Evolutionary conservation across 2,113 vertebrate species (phyloP).

Genomic region (Hippoglossus stenolepis): DNA sequence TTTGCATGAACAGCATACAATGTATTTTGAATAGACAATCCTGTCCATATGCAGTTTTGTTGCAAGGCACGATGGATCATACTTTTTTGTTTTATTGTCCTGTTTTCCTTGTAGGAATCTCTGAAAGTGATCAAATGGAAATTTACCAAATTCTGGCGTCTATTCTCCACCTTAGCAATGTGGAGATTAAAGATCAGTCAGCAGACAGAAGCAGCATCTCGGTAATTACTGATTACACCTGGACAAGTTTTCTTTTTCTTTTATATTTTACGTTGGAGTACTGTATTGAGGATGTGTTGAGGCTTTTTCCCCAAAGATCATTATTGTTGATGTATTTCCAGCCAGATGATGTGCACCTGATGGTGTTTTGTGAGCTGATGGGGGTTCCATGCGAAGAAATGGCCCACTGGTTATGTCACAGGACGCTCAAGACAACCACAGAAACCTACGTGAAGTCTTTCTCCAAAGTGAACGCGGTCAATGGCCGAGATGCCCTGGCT

Average conservation of each 20-base stretch:
- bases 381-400: conserved; percentile 91
- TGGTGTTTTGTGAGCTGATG: conserved; percentile 93
- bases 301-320: not conserved
- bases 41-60: not conserved
- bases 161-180: conserved; percentile 95
- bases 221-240: conserved; percentile 79
- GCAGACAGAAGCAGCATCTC: conserved; percentile 88
- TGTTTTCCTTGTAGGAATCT: conserved; percentile 83
- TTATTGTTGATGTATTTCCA: conserved; percentile 66
- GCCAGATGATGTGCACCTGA: conserved; percentile 89
- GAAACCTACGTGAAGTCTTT: conserved; percentile 94
- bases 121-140: conserved; percentile 90
- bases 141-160: conserved; percentile 94
- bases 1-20: not conserved
- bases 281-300: not conserved
- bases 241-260: not conserved
- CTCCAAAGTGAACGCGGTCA: conserved; percentile 88
- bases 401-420: conserved; percentile 96
- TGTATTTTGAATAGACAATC: not conserved
- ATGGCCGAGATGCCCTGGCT: conserved; percentile 91
- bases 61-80: not conserved
- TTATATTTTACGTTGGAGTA: not conserved
- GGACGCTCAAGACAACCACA: conserved; percentile 89
- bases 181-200: conserved; percentile 88
- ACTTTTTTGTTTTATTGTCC: not conserved